phyloP scores from a whole-genome alignment of 92 coral and sea anemone species.

The Epizoanthus stellaris region DNA sequence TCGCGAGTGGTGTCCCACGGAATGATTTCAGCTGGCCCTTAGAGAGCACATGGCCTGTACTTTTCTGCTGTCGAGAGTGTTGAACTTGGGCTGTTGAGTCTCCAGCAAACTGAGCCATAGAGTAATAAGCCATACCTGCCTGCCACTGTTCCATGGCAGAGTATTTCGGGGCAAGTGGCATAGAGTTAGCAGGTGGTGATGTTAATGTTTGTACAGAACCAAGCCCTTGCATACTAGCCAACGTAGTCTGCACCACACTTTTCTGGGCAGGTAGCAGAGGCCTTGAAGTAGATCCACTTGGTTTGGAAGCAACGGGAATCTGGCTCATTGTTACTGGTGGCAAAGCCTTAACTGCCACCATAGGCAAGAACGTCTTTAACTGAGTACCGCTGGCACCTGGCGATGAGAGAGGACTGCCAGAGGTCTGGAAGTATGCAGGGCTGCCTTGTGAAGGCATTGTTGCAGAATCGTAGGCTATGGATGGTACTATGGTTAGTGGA shows the following conservation, averaged over 20 bases:
- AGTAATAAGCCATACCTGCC: constrained; percentile 18
- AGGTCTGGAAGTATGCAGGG: constrained; percentile 41
- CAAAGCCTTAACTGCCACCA: background rate
- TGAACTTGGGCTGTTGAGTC: constrained; percentile 9
- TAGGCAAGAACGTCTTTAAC: constrained; percentile 19
- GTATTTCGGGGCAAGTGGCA: constrained; percentile 24
- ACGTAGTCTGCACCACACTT: constrained; percentile 4
- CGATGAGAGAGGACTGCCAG: constrained; percentile 42
- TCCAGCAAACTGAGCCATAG: constrained; percentile 1
- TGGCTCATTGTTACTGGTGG: constrained; percentile 9
- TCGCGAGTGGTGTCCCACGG: constrained; percentile 25
- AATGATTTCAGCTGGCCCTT: constrained; percentile 42
- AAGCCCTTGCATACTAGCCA: background rate
- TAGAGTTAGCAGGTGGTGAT: constrained; percentile 9
- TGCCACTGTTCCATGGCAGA: constrained; percentile 35
- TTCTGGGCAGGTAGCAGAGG: constrained; percentile 36
- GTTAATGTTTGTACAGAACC: constrained; percentile 1
- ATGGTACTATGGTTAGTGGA: constrained; percentile 19
- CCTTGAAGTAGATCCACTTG: constrained; percentile 15
- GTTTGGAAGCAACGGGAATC: constrained; percentile 22
- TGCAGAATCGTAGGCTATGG: constrained; percentile 7
- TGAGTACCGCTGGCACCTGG: constrained; percentile 38
- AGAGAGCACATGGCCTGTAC: constrained; percentile 1
- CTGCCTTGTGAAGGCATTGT: background rate
- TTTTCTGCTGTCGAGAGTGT: background rate